phyloP scores from a whole-genome alignment of 2,113 vertebrate genomes.

The Mesitornis unicolor region DNA sequence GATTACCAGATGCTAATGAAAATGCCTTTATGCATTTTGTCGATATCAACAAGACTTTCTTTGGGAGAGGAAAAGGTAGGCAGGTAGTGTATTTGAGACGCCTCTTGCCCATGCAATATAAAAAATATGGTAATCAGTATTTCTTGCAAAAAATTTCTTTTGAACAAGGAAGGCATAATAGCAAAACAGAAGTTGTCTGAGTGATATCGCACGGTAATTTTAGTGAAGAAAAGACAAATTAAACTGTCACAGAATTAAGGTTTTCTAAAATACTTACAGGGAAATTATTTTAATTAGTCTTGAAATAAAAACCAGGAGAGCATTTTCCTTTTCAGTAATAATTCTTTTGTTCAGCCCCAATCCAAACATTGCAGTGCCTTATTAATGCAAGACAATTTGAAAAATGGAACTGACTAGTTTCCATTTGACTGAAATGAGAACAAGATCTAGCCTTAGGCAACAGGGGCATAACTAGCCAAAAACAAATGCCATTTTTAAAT shows the following conservation, averaged over 20 bases:
- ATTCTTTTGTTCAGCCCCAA: conserved; percentile 23
- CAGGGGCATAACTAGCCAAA: conserved; percentile 54
- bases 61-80: not conserved
- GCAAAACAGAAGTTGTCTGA: not conserved
- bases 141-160: not conserved
- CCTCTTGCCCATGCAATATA: not conserved
- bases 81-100: not conserved
- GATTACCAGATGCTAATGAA: not conserved
- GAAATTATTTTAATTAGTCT: conserved; percentile 24
- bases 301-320: not conserved
- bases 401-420: conserved; percentile 62
- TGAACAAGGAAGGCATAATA: not conserved
- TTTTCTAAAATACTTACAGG: not conserved
- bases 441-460: conserved; percentile 57
- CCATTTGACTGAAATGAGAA: conserved; percentile 65
- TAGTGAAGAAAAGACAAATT: not conserved
- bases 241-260: not conserved
- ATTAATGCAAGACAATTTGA: conserved; percentile 37
- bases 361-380: not conserved
- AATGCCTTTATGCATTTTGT: not conserved
- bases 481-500: conserved; percentile 65
- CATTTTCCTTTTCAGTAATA: not conserved
- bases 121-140: not conserved
- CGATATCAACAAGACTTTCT: not conserved
- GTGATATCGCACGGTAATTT: not conserved